Evolutionary conservation across 2,888 invertebrate species (phyloP), one percentile per base, ranked within the genome.

Genomic region (Brenthis hecate): DNA sequence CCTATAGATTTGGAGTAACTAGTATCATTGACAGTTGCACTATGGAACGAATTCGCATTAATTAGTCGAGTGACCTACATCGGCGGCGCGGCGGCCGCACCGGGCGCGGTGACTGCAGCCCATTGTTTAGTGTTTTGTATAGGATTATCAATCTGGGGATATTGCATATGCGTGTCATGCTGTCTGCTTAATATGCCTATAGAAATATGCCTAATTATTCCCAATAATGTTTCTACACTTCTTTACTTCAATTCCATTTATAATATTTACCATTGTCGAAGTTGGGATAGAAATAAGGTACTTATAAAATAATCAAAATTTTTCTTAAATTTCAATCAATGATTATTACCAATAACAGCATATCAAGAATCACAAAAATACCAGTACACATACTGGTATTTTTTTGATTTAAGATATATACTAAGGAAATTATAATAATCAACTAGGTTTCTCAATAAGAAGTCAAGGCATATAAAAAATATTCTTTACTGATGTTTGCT

Each of bases 51-150:
- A 67, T 70, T 64, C 58, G 67, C 64, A 62, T 69, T 65, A 71
- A 68, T 71, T 74, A 68, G 66, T 72, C 66, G 67, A 72, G 72
- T 72, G 71, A 70, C 73, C 73, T 56, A 73, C 65, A 66, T 72
- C 19, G 16, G 8, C 23, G 48, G 16, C 43, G 16, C 36, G 16
- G 16, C 57, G 14, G 13, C 43, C 32, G 65, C 56, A 6, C 47
- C 56, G 11, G 32, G 56, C 50, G 23, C 51, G 43, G 51, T 43
- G 57, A 28, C 65, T 51, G 51, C 51, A 43, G 47, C 2, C 47
- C 19, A 65, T 65, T 60, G 58, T 60, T 14, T 50, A 6, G 47
- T 32, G 13, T 4, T 16, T 57, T 57, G 43, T 57, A n/a, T 32
- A 13, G 32, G 51, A 60, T 57, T 43, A 56, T 60, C 32, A 50